Percentiles rank a stretch among this genome's conserved stretches.
Evolutionary conservation across 1,140 invertebrate genomes (phyloP).

Genomic region (Microplitis demolitor): DNA sequence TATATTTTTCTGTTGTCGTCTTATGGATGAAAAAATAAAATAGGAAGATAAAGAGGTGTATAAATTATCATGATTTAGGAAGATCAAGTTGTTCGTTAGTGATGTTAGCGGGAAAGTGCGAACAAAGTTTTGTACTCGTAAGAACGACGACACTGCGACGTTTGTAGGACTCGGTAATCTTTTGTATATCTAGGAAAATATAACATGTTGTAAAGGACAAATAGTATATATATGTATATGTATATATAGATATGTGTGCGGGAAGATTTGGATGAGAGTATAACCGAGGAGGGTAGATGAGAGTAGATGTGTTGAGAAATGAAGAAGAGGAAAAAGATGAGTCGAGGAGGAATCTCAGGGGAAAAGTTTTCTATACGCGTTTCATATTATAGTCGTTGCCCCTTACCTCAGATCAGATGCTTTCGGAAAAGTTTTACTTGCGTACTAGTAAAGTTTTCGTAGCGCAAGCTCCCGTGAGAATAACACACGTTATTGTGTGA

Average conservation of each 20-base stretch:
- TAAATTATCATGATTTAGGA: background rate
- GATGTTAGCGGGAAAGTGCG: background rate
- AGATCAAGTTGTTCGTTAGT: background rate
- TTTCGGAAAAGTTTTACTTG: background rate
- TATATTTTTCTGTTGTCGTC: no score
- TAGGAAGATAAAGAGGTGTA: background rate
- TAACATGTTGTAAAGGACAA: background rate
- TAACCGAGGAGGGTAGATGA: no score
- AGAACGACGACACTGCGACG: background rate
- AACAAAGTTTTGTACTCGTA: background rate
- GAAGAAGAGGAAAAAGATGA: slow-evolving; percentile 1
- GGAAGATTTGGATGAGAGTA: no score
- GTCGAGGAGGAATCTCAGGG: background rate
- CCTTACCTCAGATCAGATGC: background rate
- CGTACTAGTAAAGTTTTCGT: slow-evolving; percentile 10
- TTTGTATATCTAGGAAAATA: slow-evolving; percentile 17
- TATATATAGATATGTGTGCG: no score
- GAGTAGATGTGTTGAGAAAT: background rate
- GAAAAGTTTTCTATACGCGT: slow-evolving; percentile 18
- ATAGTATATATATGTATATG: no score
- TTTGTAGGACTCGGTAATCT: slow-evolving; percentile 2
- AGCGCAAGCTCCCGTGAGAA: slow-evolving; percentile 4
- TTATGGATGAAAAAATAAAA: background rate
- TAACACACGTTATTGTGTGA: slow-evolving; percentile 5
- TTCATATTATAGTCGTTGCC: background rate